Percentiles rank a stretch among this genome's conserved stretches.
These are phyloP conservation scores for Gila orcuttii DNA, from an alignment of 2,113 vertebrate species.

Conservation along the genomic window DNA sequence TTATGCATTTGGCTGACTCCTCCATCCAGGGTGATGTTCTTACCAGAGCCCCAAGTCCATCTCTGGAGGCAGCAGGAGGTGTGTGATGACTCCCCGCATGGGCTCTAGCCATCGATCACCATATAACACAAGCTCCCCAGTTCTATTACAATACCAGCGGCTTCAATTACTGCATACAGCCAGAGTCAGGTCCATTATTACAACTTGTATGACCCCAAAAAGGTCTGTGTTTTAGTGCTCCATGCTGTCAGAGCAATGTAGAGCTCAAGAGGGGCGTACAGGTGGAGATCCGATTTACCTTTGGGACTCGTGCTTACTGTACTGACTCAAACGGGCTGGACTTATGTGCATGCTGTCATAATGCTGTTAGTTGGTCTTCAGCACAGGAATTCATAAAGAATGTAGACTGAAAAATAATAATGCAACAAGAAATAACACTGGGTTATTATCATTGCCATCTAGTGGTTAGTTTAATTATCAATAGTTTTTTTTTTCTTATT, in stretches of 20 bases:
- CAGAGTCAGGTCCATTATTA: slow-evolving; percentile 47
- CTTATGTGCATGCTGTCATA: neutral
- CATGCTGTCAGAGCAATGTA: slow-evolving; percentile 48
- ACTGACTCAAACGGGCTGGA: neutral
- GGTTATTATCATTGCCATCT: slow-evolving; percentile 62
- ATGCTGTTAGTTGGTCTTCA: neutral
- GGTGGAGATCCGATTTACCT: slow-evolving; percentile 31
- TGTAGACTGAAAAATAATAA: slow-evolving; percentile 6
- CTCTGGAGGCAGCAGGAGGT: slow-evolving; percentile 47
- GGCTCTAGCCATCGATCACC: slow-evolving; percentile 37
- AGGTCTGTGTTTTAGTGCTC: slow-evolving; percentile 44
- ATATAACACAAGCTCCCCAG: slow-evolving; percentile 41
- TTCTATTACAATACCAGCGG: slow-evolving; percentile 47
- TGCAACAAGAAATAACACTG: slow-evolving; percentile 6
- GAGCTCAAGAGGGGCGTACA: slow-evolving; percentile 24
- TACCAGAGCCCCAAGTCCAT: slow-evolving; percentile 39
- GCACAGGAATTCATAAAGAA: neutral
- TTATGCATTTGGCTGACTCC: slow-evolving; percentile 58
- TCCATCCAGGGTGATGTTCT: slow-evolving; percentile 45
- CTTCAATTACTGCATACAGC: slow-evolving; percentile 48
- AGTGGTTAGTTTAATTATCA: slow-evolving; percentile 55
- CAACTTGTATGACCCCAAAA: slow-evolving; percentile 49
- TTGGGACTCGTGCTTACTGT: slow-evolving; percentile 7
- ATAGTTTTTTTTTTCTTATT: neutral
- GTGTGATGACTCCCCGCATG: slow-evolving; percentile 41